Percentiles rank a stretch among this genome's conserved stretches.
These are phyloP conservation scores for Platichthys flesus DNA, from an alignment of 2,113 vertebrate genomes.

Conservation along the genomic window DNA sequence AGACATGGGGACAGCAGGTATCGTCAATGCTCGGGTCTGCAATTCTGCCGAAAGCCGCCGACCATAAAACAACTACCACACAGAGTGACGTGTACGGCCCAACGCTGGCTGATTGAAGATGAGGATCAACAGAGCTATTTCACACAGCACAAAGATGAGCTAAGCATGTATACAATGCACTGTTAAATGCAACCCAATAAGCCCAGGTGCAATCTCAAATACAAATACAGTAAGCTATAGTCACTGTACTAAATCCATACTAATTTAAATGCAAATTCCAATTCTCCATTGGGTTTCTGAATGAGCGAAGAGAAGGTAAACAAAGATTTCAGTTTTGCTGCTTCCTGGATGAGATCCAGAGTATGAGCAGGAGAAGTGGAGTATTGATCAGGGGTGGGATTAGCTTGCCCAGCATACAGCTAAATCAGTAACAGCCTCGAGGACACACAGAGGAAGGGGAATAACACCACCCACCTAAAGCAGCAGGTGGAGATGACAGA, in stretches of 20 bases:
- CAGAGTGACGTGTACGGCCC: conserved; percentile 14
- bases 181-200: not conserved
- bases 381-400: conserved; percentile 68
- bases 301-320: conserved; percentile 44
- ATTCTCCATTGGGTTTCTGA: conserved; percentile 34
- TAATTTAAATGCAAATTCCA: conserved; percentile 27
- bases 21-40: conserved; percentile 21
- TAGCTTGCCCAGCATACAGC: conserved; percentile 55
- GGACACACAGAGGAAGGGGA: conserved; percentile 38
- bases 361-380: conserved; percentile 44
- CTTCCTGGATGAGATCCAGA: conserved; percentile 55
- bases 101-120: conserved; percentile 28
- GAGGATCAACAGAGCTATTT: conserved; percentile 46
- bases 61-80: conserved; percentile 29
- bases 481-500: not conserved
- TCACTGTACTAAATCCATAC: conserved; percentile 15
- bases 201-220: not conserved
- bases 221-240: not conserved
- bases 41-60: conserved; percentile 43
- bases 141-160: conserved; percentile 45
- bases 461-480: conserved; percentile 21
- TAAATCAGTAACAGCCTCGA: conserved; percentile 53
- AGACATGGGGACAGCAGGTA: conserved; percentile 61
- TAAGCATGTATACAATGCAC: conserved; percentile 13
- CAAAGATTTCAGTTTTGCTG: conserved; percentile 34